phyloP scores from a whole-genome alignment of 2,797 vertebrate genomes.

The Muscicapa comitata region DNA sequence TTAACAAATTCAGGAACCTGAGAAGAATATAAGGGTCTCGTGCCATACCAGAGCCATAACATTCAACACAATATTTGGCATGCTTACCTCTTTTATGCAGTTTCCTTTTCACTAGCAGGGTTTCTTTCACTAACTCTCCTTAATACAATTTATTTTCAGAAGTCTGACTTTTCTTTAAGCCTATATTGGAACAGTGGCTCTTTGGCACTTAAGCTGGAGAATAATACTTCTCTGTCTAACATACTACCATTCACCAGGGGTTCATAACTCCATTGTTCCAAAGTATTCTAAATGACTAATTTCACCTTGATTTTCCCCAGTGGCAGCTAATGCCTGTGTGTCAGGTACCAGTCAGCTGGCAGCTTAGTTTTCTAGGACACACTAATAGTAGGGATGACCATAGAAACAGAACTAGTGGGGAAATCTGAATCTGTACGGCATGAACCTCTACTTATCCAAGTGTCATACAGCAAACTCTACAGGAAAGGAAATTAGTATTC shows the following conservation, averaged over 20 bases:
- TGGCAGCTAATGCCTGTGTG: neutral
- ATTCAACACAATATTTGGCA: neutral
- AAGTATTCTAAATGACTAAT: neutral
- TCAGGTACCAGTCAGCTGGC: neutral
- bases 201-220: neutral
- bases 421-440: neutral
- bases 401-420: neutral
- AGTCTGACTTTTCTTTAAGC: neutral
- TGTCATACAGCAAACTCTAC: neutral
- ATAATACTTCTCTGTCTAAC: neutral
- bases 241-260: neutral
- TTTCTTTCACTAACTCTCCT: neutral
- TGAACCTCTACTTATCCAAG: neutral
- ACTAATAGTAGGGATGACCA: neutral
- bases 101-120: neutral
- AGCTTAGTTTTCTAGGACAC: neutral
- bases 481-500: neutral
- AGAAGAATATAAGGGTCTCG: neutral
- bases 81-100: neutral
- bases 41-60: neutral
- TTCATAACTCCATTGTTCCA: neutral
- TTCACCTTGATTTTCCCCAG: conserved; percentile 6
- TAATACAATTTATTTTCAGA: neutral
- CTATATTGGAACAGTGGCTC: neutral
- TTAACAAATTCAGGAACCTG: neutral